These are phyloP conservation scores for Magallana angulata DNA, from an alignment of 1,140 invertebrate species.

Conservation along the genomic window DNA sequence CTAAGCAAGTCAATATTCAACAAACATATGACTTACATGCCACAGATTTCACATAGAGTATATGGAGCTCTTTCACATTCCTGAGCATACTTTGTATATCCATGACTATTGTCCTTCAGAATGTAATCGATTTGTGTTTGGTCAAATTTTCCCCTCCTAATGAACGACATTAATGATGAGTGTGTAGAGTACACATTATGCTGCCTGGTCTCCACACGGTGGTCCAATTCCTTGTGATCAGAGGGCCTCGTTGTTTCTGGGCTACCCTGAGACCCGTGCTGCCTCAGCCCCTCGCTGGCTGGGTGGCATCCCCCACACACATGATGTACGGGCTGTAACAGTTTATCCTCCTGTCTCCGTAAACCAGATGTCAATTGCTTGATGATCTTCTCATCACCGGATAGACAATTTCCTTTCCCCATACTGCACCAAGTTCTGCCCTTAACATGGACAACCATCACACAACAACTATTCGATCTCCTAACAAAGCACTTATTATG, in stretches of 20 bases:
- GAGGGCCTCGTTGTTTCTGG: background rate
- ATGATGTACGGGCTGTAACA: background rate
- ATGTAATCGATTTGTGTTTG: constrained; percentile 7
- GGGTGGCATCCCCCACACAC: background rate
- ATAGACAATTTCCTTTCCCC: background rate
- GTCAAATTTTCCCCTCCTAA: background rate
- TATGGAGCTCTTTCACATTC: background rate
- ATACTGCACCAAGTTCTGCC: background rate
- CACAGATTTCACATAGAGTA: background rate
- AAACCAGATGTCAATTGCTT: background rate
- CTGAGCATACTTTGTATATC: background rate
- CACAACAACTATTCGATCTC: background rate
- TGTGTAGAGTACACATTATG: background rate
- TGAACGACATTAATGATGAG: background rate
- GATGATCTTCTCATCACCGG: background rate
- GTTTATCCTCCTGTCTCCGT: background rate
- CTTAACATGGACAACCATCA: too few species aligned
- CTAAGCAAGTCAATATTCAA: background rate
- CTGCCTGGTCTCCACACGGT: background rate
- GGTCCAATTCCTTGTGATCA: background rate
- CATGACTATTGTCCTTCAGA: background rate
- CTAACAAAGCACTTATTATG: too few species aligned
- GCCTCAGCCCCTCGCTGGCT: background rate
- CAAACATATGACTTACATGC: background rate
- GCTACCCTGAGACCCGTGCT: too few species aligned